Base-by-base conservation (phyloP, 1,140 invertebrate species). In the Pogonus chalceus region DNA sequence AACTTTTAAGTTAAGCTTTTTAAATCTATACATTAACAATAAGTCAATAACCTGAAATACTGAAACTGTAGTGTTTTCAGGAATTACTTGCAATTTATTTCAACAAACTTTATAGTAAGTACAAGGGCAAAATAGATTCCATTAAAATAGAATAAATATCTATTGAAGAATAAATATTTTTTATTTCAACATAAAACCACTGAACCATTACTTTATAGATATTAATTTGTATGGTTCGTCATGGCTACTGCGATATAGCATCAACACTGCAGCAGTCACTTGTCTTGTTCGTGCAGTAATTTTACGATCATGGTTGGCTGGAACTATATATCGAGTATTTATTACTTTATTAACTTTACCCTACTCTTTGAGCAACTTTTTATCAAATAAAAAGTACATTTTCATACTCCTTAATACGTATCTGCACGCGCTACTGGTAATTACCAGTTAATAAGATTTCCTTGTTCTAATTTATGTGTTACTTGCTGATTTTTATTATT, bases 361-460 rank as follows among this genome's bases (percentile, higher is more conserved):
- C 7, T 4, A 10, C 9, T 7, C 3, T 43, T 43, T 18, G 9
- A 43, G n/a, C n/a, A n/a, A n/a, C 9, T 43, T 43, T 9, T 43
- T 9, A 16, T 18, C 18, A 4, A 4, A 4, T 18, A 9, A 18
- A 4, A 10, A 10, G 37, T 18, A 16, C 18, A 10, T 43, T 14
- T 16, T 12, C 37, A 7, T 43, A 7, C 37, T 18, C 37, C 37
- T 43, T 43, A 43, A 43, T 43, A 18, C 37, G 18, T 3, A 9
- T 43, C 37, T 43, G 37, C 37, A 43, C 37, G 37, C 37, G 37
- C 18, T 7, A 18, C 9, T 18, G 18, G 37, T 43, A 43, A 43
- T 43, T 43, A 43, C 37, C 7, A 43, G 37, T 43, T 43, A 43
- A 43, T 43, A 43, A 43, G 37, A 43, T 43, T 43, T 43, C 37